phyloP scores from a whole-genome alignment of 2,888 invertebrate species.

The Mythimna ferrago region DNA sequence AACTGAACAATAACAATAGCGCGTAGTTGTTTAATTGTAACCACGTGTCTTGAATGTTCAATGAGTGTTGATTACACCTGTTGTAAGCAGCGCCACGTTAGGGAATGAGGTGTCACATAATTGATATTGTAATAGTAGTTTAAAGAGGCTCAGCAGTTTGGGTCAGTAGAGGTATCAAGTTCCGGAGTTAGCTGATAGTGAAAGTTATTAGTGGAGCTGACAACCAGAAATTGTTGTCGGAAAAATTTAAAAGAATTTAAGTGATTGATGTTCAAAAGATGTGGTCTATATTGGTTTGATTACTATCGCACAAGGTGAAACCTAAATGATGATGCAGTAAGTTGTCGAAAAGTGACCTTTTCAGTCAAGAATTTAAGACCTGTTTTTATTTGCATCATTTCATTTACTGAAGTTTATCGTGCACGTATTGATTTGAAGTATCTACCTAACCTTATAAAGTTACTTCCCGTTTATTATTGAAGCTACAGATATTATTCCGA shows the following conservation, averaged over 20 bases:
- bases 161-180: slow-evolving; percentile 14
- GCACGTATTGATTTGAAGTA: background rate
- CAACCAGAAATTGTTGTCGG: background rate
- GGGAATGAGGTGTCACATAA: slow-evolving; percentile 36
- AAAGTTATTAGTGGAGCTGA: slow-evolving; percentile 24
- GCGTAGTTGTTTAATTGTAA: slow-evolving; percentile 52
- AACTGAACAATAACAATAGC: slow-evolving; percentile 48
- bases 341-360: too few species aligned
- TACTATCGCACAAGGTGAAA: background rate
- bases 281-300: too few species aligned
- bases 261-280: background rate
- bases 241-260: too few species aligned
- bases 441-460: background rate
- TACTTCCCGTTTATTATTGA: background rate
- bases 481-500: background rate
- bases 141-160: background rate
- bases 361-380: background rate
- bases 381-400: background rate
- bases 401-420: too few species aligned
- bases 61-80: slow-evolving; percentile 37
- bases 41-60: slow-evolving; percentile 55
- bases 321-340: background rate
- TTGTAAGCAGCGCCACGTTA: slow-evolving; percentile 45
- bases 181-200: slow-evolving; percentile 17
- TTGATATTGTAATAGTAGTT: slow-evolving; percentile 24